Conservation (phyloP, 2,113 vertebrate genomes). For the Solea solea region DNA sequence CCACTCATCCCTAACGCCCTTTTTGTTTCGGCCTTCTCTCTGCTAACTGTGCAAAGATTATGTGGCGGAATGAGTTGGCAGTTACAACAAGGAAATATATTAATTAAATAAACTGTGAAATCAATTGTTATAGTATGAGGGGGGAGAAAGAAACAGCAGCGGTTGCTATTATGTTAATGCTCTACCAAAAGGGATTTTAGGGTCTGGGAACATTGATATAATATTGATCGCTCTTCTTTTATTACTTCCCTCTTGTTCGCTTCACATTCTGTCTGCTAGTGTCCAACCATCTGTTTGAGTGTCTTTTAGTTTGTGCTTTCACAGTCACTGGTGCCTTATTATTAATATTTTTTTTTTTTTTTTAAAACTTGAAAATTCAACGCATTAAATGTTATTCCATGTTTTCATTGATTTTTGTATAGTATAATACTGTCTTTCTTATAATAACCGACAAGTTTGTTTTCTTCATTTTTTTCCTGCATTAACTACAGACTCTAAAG, state of each 20-base stretch:
- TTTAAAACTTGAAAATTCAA: too few species aligned
- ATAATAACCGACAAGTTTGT: too few species aligned
- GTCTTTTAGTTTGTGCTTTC: too few species aligned
- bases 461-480: too few species aligned
- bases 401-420: too few species aligned
- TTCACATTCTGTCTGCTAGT: constrained; percentile 11
- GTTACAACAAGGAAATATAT: constrained; percentile 47
- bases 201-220: constrained; percentile 54
- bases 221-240: constrained; percentile 13
- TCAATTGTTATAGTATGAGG: constrained; percentile 47
- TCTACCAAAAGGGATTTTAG: constrained; percentile 45
- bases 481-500: too few species aligned
- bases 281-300: constrained; percentile 3
- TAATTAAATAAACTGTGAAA: constrained; percentile 56
- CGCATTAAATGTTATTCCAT: too few species aligned
- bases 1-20: not conserved
- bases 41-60: constrained; percentile 18
- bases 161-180: constrained; percentile 47
- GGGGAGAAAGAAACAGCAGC: constrained; percentile 29
- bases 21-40: not conserved
- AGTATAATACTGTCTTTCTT: too few species aligned
- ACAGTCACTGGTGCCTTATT: too few species aligned
- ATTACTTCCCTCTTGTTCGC: constrained; percentile 11
- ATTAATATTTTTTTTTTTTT: too few species aligned
- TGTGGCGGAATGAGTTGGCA: constrained; percentile 39